Base-by-base conservation (phyloP, 2,888 invertebrate genomes). In the Polia nebulosa region DNA sequence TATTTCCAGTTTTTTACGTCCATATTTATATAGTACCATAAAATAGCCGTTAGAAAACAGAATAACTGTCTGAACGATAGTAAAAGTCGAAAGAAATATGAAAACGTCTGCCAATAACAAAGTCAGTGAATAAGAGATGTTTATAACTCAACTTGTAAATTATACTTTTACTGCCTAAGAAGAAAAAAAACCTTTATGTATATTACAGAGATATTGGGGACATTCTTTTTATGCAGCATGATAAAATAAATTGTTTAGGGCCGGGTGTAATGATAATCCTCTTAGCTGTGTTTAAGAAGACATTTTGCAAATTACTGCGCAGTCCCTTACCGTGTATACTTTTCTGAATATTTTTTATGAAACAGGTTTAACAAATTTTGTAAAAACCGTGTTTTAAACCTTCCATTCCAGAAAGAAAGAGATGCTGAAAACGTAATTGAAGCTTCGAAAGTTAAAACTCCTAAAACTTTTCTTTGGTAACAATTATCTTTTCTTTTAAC, bases 71-170 rank as follows among this genome's bases (percentile, higher is more conserved):
- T 68, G 64, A 56, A 39, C 62, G 65, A 74, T 73, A 83, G 69
- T 80, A 80, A 81, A 84, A 78, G 52, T 66, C 56, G 55, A 68
- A 79, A 75, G 74, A 80, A 83, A 81, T 82, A 84, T 77, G 72
- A 71, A 80, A 85, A 72, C 78, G 80, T 78, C 76, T 85, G 78
- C 80, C 73, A 78, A 85, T 81, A 84, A 76, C 65, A 61, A 74
- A 72, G 41, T 72, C 72, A 17, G 41, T 77, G 77, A 73, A 79
- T 74, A 75, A 71, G 60, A 72, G 57, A 85, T 78, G 73, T 77
- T 76, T 78, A 84, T 75, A 67, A 70, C 60, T 58, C 17, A 69
- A 81, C 62, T 82, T 81, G 72, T 77, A 74, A 78, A 74, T 62
- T 29, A 71, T 73, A 70, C 66, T 80, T 71, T 77, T 76, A 76